phyloP scores from a whole-genome alignment of 2,888 invertebrate species.

The Deilephila porcellus region DNA sequence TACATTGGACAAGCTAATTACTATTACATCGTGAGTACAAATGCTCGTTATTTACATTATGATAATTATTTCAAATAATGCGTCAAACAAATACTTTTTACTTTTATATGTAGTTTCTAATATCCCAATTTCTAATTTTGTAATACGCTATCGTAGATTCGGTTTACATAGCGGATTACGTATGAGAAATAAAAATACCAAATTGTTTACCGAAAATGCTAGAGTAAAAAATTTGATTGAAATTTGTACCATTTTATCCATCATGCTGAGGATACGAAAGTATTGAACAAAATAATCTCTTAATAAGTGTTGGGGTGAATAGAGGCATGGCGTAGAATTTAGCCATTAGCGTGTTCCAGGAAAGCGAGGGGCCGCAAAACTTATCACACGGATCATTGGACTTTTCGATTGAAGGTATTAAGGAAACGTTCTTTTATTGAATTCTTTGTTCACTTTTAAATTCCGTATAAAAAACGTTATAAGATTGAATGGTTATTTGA shows the following conservation, averaged over 20 bases:
- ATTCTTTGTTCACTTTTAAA: neutral
- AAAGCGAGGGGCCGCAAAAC: constrained; percentile 3
- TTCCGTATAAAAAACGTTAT: neutral
- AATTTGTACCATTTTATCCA: neutral
- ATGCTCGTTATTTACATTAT: too few relatives aligned
- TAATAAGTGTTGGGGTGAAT: neutral
- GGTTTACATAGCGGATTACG: too few relatives aligned
- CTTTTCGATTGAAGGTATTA: constrained; percentile 6
- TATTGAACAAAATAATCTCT: constrained; percentile 1
- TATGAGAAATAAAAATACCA: too few relatives aligned
- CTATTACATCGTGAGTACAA: too few relatives aligned
- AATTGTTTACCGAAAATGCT: too few relatives aligned
- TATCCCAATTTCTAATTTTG: too few relatives aligned
- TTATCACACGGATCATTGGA: constrained; percentile 23
- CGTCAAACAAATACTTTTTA: too few relatives aligned
- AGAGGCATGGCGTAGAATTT: neutral
- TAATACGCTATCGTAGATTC: too few relatives aligned
- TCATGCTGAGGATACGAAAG: neutral
- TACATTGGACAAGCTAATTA: too few relatives aligned
- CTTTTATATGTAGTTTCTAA: too few relatives aligned
- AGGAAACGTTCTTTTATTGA: constrained; percentile 9
- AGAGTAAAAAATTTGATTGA: too few relatives aligned
- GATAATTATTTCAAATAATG: too few relatives aligned
- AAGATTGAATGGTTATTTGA: neutral
- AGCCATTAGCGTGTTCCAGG: constrained; percentile 19